Percentiles rank a stretch among this genome's conserved stretches.
phyloP scores from a whole-genome alignment of 2,888 invertebrate genomes.

The Lordiphosa andalusiaca region DNA sequence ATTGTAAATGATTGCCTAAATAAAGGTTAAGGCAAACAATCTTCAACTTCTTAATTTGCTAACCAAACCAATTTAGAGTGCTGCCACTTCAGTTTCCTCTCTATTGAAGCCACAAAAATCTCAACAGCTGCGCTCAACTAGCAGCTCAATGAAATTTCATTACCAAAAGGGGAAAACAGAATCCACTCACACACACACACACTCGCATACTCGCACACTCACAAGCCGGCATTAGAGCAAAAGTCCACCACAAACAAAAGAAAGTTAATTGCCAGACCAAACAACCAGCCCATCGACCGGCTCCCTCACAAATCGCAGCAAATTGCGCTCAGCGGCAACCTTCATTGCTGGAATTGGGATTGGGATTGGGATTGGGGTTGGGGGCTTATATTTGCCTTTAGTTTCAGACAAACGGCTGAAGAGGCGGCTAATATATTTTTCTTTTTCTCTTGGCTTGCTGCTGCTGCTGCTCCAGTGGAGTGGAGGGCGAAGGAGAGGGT shows the following conservation, averaged over 20 bases:
- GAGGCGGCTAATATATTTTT: slow-evolving; percentile 36
- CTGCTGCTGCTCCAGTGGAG: too few relatives aligned
- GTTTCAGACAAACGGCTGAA: slow-evolving; percentile 24
- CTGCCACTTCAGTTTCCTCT: too few relatives aligned
- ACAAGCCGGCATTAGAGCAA: slow-evolving; percentile 23
- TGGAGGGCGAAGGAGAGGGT: not conserved
- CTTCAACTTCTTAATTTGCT: too few relatives aligned
- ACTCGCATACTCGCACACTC: too few relatives aligned
- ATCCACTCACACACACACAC: not conserved
- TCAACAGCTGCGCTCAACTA: slow-evolving; percentile 52
- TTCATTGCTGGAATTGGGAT: not conserved
- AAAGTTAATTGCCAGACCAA: slow-evolving; percentile 56
- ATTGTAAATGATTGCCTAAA: too few relatives aligned
- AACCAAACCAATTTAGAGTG: too few relatives aligned
- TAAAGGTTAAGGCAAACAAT: too few relatives aligned
- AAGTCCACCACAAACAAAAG: slow-evolving; percentile 47
- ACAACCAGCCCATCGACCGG: slow-evolving; percentile 11
- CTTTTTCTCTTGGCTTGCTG: not conserved
- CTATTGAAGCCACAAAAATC: slow-evolving; percentile 31
- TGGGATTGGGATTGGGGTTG: slow-evolving; percentile 5
- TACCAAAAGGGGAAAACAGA: slow-evolving; percentile 19
- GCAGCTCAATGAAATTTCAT: slow-evolving; percentile 52
- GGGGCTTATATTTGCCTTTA: slow-evolving; percentile 35
- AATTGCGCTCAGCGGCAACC: not conserved
- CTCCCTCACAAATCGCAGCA: slow-evolving; percentile 8